phyloP scores from a whole-genome alignment of 2,113 vertebrate species.

The Platysteira castanea region DNA sequence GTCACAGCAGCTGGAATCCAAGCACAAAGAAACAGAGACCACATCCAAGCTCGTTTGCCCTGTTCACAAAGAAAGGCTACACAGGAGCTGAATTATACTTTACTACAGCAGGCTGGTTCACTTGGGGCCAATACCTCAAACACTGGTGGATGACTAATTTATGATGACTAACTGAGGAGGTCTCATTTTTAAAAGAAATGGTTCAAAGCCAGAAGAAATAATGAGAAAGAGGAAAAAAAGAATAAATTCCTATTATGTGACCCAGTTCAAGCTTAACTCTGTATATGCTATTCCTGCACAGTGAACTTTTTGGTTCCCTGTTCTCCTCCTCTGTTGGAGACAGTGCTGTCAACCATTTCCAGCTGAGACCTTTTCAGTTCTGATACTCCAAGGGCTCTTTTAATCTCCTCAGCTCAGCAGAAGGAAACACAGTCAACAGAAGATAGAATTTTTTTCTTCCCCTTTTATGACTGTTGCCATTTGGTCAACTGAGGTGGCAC shows the following conservation, averaged over 20 bases:
- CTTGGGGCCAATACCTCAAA: not conserved
- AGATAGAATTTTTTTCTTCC: not conserved
- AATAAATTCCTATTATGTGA: not conserved
- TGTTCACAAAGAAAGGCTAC: not conserved
- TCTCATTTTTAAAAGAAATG: slow-evolving; percentile 9
- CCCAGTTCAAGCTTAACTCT: not conserved
- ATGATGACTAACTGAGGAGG: not conserved
- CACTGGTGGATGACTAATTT: slow-evolving; percentile 7
- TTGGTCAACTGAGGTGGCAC: not conserved
- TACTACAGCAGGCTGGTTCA: not conserved
- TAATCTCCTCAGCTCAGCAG: not conserved
- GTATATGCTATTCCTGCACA: not conserved
- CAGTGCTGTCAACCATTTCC: not conserved
- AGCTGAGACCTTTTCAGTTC: not conserved
- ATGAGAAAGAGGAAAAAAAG: not conserved
- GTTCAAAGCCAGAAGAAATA: slow-evolving; percentile 16
- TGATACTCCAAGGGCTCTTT: not conserved
- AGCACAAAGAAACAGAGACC: not conserved
- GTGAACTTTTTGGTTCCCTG: not conserved
- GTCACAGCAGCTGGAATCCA: not conserved
- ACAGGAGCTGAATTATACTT: not conserved
- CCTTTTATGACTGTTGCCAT: not conserved
- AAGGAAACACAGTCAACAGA: not conserved
- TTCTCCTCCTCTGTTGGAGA: not conserved
- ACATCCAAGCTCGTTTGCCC: not conserved